Evolutionary conservation across 2,113 vertebrate genomes (phyloP).

Genomic region (Excalfactoria chinensis): DNA sequence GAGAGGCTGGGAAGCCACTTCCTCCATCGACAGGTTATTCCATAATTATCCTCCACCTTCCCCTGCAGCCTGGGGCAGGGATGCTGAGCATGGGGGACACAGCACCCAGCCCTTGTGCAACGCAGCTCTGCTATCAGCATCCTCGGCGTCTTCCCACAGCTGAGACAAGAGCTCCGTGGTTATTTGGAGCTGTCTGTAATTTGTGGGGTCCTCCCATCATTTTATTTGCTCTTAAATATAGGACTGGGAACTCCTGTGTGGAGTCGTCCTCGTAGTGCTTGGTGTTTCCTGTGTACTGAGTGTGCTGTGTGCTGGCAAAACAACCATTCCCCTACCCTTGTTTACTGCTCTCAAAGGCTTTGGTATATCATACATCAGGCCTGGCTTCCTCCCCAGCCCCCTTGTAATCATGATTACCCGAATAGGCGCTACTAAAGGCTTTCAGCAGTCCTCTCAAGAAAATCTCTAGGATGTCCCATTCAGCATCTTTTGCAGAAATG

Average conservation of each 20-base stretch:
- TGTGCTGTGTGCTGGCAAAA: background rate
- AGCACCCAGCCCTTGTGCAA: slow-evolving; percentile 3
- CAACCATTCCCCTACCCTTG: slow-evolving; percentile 62
- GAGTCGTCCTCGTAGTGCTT: slow-evolving; percentile 28
- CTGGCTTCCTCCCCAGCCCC: background rate
- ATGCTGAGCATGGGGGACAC: slow-evolving; percentile 10
- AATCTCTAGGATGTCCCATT: background rate
- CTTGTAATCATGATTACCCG: background rate
- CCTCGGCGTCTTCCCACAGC: slow-evolving; percentile 50
- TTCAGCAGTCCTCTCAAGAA: background rate
- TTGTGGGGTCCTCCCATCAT: slow-evolving; percentile 68
- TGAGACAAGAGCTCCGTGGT: slow-evolving; percentile 55
- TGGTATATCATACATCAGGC: slow-evolving; percentile 42
- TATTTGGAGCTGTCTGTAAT: slow-evolving; percentile 66
- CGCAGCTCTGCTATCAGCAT: background rate
- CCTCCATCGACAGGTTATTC: slow-evolving; percentile 62
- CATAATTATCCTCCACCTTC: slow-evolving; percentile 64
- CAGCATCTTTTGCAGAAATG: background rate
- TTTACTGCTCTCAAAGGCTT: slow-evolving; percentile 12
- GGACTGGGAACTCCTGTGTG: slow-evolving; percentile 25
- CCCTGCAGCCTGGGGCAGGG: slow-evolving; percentile 39
- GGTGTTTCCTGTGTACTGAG: slow-evolving; percentile 52
- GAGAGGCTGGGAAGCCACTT: slow-evolving; percentile 51
- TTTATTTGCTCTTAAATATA: slow-evolving; percentile 73
- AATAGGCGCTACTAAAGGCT: slow-evolving; percentile 21